Conservation (phyloP, 2,888 invertebrate genomes). For the Smittia aterrima region DNA sequence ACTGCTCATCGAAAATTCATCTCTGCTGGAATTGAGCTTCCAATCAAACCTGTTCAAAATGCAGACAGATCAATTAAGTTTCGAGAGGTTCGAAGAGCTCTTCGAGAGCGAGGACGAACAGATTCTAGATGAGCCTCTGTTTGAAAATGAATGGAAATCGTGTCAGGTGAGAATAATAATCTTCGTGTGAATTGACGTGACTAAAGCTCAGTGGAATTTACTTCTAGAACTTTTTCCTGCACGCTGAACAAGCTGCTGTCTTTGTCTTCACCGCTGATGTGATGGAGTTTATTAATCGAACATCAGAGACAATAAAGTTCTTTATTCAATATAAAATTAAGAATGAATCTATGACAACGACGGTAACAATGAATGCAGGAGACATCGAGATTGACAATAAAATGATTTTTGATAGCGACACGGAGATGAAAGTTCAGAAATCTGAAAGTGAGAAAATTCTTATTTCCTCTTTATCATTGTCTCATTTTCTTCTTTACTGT, state of each 20-base stretch:
- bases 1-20: constrained; percentile 6
- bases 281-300: not conserved
- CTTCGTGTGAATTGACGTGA: not conserved
- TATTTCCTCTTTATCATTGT: not conserved
- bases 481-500: not conserved
- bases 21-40: constrained; percentile 34
- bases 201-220: not conserved
- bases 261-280: constrained; percentile 5
- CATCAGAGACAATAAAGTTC: not conserved
- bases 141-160: constrained; percentile 42
- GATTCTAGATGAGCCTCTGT: constrained; percentile 23
- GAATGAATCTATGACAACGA: not conserved
- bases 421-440: not conserved
- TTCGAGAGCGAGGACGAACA: constrained; percentile 26
- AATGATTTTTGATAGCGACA: not conserved
- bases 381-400: not conserved
- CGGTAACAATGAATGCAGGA: not conserved
- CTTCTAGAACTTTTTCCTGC: constrained; percentile 4
- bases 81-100: constrained; percentile 42
- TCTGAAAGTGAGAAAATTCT: not conserved
- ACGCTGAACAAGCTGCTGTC: not conserved
- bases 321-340: not conserved
- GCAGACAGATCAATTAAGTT: constrained; percentile 41
- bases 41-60: constrained; percentile 43
- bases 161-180: constrained; percentile 41